phyloP scores from a whole-genome alignment of 2,797 vertebrate species.

The Mormyrus proboscirostris region DNA sequence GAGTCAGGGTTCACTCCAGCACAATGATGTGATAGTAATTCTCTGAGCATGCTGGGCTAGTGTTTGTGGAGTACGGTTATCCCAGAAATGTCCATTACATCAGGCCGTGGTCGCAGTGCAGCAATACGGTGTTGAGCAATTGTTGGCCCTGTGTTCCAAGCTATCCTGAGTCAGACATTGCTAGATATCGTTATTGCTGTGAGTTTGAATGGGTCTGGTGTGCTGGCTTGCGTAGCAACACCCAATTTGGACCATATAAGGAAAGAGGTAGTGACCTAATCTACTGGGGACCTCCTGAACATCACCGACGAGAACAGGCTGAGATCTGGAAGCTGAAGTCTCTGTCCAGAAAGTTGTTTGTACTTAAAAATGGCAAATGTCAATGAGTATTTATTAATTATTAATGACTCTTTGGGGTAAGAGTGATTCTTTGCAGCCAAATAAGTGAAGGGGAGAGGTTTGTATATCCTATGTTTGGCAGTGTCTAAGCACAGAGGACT shows the following conservation, averaged over 20 bases:
- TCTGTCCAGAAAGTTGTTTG: constrained; percentile 31
- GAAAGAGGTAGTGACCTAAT: constrained; percentile 45
- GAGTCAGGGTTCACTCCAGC: background rate
- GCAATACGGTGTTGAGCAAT: background rate
- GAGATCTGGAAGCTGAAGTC: constrained; percentile 22
- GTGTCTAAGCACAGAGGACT: constrained; percentile 41
- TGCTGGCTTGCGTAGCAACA: constrained; percentile 47
- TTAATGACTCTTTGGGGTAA: constrained; percentile 33
- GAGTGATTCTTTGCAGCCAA: constrained; percentile 25
- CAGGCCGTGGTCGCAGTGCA: background rate
- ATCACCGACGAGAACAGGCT: background rate
- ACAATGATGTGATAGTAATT: background rate
- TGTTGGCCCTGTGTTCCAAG: background rate
- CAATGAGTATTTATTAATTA: constrained; percentile 22
- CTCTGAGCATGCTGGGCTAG: background rate
- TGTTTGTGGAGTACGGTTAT: background rate
- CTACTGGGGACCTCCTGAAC: background rate
- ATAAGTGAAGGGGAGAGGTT: constrained; percentile 35
- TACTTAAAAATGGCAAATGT: constrained; percentile 21
- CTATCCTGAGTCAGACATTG: constrained; percentile 51
- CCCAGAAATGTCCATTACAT: constrained; percentile 3
- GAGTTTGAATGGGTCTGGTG: constrained; percentile 50
- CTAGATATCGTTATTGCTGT: background rate
- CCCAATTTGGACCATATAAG: constrained; percentile 44
- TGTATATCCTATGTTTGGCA: constrained; percentile 42